Base-by-base conservation (phyloP, 2,113 vertebrate species). In the Trachemys scripta region DNA sequence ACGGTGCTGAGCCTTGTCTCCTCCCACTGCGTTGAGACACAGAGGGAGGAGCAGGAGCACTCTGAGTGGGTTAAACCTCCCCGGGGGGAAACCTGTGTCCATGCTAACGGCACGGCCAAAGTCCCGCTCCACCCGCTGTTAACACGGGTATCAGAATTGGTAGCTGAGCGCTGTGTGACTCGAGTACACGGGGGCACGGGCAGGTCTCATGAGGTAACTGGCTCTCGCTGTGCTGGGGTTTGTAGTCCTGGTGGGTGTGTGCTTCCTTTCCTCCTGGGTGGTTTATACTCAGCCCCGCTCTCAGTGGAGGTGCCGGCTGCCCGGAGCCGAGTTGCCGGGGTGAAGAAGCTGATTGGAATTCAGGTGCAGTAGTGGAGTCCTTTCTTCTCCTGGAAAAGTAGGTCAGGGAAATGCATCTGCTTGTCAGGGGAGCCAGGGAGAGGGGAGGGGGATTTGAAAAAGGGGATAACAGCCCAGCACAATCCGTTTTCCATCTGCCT, bases 341-440 rank as follows among this genome's bases (percentile, higher is more conserved):
- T 38, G 42, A 59, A 56, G 80, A 80, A 96, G n/a, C 88, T 95
- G 83, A 92, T 92, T 96, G 89, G 49, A 19, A 97, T 96, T 96
- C 95, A 94, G 51, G 45, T 81, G 72, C 90, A 86, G 80, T 89
- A 89, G 92, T 76, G 85, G 76, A 62, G 89, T 79, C 35, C 87
- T 93, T 10, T 86, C 12, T 92, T 91, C 84, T 89, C 59, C n/a
- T 80, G 90, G 47, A 82, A 96, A 95, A 94, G 91, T 94, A 95
- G 94, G 92, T 95, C 51, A 0, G 78, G 54, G 51, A 89, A 93
- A 85, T 80, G 50, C 24, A 56, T 93, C 87, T 90, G 78, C 81
- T 84, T 93, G 69, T 95, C 82, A 72, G 82, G 82, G 80, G 80
- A 81, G 78, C 87, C 85, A 49, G 88, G 25, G 54, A 35, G 47